Evolutionary conservation across 2,797 vertebrate species (phyloP).

Genomic region (Macroramphosus scolopax): DNA sequence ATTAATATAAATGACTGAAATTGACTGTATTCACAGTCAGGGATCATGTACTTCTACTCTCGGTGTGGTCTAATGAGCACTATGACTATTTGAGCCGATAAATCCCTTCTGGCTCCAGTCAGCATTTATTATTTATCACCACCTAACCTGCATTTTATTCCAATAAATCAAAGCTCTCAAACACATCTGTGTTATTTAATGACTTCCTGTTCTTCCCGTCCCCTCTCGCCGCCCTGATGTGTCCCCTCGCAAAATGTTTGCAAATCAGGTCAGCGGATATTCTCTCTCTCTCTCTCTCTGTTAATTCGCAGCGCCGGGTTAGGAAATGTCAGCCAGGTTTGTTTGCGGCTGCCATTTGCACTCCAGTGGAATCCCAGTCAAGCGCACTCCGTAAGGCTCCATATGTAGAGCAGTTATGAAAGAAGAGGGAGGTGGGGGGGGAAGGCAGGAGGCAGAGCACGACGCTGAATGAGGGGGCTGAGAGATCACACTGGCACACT

Average conservation of each 20-base stretch:
- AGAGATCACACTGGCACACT: constrained; percentile 58
- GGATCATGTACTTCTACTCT: constrained; percentile 13
- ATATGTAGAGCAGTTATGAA: constrained; percentile 73
- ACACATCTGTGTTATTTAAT: constrained; percentile 9
- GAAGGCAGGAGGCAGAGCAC: constrained; percentile 31
- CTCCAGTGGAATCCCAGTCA: constrained; percentile 49
- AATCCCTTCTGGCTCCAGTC: constrained; percentile 13
- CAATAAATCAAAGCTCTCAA: constrained; percentile 7
- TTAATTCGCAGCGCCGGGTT: constrained; percentile 47
- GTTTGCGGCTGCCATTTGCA: constrained; percentile 61
- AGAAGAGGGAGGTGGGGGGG: constrained; percentile 31
- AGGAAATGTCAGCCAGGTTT: constrained; percentile 59
- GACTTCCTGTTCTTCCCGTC: too few relatives aligned
- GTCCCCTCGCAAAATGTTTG: too few relatives aligned
- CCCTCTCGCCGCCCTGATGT: too few relatives aligned
- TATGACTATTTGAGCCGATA: constrained; percentile 6
- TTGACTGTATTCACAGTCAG: constrained; percentile 34
- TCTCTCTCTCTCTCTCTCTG: constrained; percentile 20
- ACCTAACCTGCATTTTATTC: constrained; percentile 17
- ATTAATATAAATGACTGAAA: constrained; percentile 35
- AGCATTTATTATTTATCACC: constrained; percentile 23
- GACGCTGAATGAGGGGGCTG: constrained; percentile 50
- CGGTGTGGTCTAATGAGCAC: constrained; percentile 35
- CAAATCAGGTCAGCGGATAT: constrained; percentile 51
- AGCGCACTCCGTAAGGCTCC: constrained; percentile 35